Base-by-base conservation (phyloP, 2,113 vertebrate genomes). In the Sylvietta virens region DNA sequence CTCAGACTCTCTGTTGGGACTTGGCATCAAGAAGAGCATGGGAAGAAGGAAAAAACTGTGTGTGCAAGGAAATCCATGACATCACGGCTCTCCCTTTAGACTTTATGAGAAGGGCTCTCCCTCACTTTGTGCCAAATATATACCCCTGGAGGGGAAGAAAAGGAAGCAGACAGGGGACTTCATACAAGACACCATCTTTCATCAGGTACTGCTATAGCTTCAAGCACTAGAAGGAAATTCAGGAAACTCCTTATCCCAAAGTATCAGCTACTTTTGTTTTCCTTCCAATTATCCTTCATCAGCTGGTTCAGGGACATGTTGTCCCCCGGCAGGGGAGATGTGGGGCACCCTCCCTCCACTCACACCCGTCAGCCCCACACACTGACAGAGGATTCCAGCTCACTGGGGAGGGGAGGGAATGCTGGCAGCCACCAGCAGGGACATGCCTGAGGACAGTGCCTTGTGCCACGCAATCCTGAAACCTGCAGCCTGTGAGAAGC, bases 401-500 rank as follows among this genome's bases (percentile, higher is more conserved):
- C 12, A 27, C 13, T 13, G 0, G 0, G 54, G 37, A 61, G 16
- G 20, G 13, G 21, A 40, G 61, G 16, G 13, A 60, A 66, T 22
- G 48, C n/a, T 58, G 47, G 13, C 4, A 12, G 8, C 20, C 44
- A 42, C 11, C 35, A 58, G 31, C 10, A 35, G 48, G 33, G 39
- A 61, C 47, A 33, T 20, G 51, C 15, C 33, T 51, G 67, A 33
- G 53, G 31, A 10, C 50, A 45, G 22, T 44, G 64, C n/a, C 53
- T 58, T 1, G 4, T 65, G 81, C 20, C 24, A 40, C 0, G 0
- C 13, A 4, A 26, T 53, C 42, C 57, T 58, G 50, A 33, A 65
- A 82, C 0, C 0, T 9, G 42, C 4, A 8, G 30, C 40, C 45
- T 19, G 7, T 13, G n/a, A 53, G 57, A 39, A 74, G 27, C 33